Percentiles rank a stretch among this genome's conserved stretches.
These are phyloP conservation scores for Pongo pygmaeus DNA, from an alignment of 2,113 vertebrate genomes.

Conservation along the genomic window DNA sequence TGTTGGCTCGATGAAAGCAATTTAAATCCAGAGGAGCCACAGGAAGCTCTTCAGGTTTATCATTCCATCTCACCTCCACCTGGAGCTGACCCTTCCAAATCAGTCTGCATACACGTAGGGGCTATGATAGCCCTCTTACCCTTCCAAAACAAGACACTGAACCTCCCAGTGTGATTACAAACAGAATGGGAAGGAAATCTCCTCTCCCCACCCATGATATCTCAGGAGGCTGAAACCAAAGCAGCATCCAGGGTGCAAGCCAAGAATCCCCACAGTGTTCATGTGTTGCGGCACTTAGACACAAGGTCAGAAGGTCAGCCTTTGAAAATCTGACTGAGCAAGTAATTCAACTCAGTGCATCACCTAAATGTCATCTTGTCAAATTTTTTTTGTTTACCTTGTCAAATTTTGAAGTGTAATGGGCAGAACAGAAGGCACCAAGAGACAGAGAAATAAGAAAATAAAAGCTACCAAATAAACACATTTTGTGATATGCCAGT, in stretches of 20 bases:
- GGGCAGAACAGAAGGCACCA: conserved; percentile 29
- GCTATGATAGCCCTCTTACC: not conserved
- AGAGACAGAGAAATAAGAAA: conserved; percentile 44
- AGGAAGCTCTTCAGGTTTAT: not conserved
- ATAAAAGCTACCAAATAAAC: conserved; percentile 24
- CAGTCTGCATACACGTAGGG: not conserved
- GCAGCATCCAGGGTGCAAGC: not conserved
- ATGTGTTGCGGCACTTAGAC: not conserved
- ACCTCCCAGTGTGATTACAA: not conserved
- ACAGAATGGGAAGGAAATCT: not conserved
- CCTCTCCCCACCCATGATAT: not conserved
- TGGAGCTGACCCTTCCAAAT: not conserved
- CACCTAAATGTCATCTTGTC: conserved; percentile 55
- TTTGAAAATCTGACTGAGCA: not conserved
- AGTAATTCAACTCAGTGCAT: conserved; percentile 17
- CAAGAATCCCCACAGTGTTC: not conserved
- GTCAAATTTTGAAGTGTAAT: conserved; percentile 57
- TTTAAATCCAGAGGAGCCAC: not conserved
- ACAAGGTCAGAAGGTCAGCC: not conserved
- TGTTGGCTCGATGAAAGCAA: not conserved
- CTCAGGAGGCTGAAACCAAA: not conserved
- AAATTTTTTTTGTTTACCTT: conserved; percentile 25
- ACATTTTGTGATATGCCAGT: not conserved
- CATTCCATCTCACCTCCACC: not conserved
- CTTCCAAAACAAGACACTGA: not conserved